These are phyloP conservation scores for Charaxes varanes DNA, from an alignment of 1,140 invertebrate species.

Conservation along the genomic window DNA sequence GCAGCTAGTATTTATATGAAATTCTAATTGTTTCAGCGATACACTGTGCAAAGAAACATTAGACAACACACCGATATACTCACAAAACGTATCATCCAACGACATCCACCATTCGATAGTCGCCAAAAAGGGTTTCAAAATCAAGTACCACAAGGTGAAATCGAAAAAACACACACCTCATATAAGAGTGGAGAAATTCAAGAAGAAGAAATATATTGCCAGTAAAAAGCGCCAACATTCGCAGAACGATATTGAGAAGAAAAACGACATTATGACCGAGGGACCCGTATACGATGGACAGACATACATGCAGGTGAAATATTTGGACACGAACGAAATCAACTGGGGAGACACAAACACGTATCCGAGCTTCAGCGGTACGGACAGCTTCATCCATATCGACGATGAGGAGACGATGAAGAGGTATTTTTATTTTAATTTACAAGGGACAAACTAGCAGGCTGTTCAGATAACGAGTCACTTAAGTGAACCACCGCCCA, in stretches of 20 bases:
- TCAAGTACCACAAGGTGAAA: conserved; percentile 45
- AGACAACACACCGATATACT: conserved; percentile 32
- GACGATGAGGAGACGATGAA: conserved; percentile 86
- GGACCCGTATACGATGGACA: conserved; percentile 42
- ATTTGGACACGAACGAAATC: conserved; percentile 48
- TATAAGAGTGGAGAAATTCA: conserved; percentile 37
- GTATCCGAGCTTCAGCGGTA: conserved; percentile 81
- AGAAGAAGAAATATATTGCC: conserved; percentile 43
- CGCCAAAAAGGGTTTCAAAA: conserved; percentile 55
- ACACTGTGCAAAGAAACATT: conserved; percentile 39
- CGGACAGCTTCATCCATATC: conserved; percentile 84
- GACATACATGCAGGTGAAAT: conserved; percentile 64
- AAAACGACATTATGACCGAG: conserved; percentile 37
- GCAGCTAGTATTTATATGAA: too few species aligned
- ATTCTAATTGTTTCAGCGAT: too few species aligned
- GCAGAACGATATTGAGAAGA: conserved; percentile 27
- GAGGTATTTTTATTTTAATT: conserved; percentile 29
- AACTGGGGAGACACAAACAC: conserved; percentile 67
- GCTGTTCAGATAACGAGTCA: too few species aligned
- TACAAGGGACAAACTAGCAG: too few species aligned
- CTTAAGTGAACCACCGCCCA: too few species aligned
- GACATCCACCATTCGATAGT: conserved; percentile 53
- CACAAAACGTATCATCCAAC: conserved; percentile 36
- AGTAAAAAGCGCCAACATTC: conserved; percentile 41
- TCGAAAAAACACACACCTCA: conserved; percentile 38